Conservation (phyloP, 2,797 vertebrate species). For the Macroramphosus scolopax region DNA sequence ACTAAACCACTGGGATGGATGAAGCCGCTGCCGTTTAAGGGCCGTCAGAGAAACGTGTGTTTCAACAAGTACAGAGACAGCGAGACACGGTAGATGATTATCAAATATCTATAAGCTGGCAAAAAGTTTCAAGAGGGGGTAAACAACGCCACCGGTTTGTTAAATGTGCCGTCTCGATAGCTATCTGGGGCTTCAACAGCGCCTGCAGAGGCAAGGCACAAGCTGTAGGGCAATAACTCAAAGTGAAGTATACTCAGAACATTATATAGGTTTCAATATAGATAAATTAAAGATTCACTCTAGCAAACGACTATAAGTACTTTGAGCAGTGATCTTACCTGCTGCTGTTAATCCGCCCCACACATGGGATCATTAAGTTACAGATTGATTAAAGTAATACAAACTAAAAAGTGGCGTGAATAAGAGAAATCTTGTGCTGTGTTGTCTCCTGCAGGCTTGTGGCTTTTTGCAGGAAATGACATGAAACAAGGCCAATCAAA, state of each 20-base stretch:
- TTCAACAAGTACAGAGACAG: constrained; percentile 1
- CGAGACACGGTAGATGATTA: background rate
- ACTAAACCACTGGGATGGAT: constrained; percentile 1
- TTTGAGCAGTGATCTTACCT: constrained; percentile 1
- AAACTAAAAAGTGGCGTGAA: background rate
- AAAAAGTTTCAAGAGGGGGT: background rate
- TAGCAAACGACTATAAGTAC: background rate
- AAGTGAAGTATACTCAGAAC: constrained; percentile 6
- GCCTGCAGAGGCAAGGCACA: too few relatives aligned
- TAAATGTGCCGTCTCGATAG: constrained; percentile 1
- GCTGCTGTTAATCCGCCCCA: background rate
- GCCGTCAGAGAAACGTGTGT: background rate
- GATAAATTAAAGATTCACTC: constrained; percentile 13
- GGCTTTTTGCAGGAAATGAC: background rate
- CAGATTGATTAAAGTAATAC: background rate
- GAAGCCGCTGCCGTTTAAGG: too few relatives aligned
- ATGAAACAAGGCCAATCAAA: background rate
- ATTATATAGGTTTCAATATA: background rate
- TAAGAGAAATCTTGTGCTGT: background rate
- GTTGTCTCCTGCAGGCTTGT: background rate
- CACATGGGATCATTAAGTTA: background rate
- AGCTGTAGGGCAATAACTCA: constrained; percentile 13
- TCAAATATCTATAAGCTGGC: background rate
- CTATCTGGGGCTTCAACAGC: constrained; percentile 7
- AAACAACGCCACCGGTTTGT: constrained; percentile 10